phyloP scores from a whole-genome alignment of 2,797 vertebrate genomes.

The Eremophila alpestris region DNA sequence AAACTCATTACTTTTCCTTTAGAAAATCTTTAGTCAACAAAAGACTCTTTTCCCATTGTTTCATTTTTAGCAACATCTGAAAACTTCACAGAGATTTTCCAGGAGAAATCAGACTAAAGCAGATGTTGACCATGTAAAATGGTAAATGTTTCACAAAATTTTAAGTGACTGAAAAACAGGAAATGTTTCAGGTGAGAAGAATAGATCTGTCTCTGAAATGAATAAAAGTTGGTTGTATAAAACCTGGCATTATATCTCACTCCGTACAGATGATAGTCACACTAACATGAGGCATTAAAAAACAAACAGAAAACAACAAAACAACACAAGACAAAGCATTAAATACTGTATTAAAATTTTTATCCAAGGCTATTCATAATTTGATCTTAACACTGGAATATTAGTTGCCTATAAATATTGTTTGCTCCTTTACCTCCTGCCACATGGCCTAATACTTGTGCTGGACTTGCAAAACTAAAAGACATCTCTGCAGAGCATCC shows the following conservation, averaged over 20 bases:
- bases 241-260: neutral
- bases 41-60: neutral
- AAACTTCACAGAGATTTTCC: neutral
- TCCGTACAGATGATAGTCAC: neutral
- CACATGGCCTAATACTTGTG: neutral
- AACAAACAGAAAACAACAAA: neutral
- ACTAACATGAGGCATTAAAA: neutral
- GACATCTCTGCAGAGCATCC: neutral
- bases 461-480: neutral
- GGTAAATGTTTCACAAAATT: neutral
- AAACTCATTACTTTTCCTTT: neutral
- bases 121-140: neutral
- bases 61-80: neutral
- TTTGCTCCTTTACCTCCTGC: neutral
- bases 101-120: neutral
- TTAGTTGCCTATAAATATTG: neutral
- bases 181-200: neutral
- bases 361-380: neutral
- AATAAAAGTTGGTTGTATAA: neutral
- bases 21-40: neutral
- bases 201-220: neutral
- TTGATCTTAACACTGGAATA: neutral
- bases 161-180: neutral
- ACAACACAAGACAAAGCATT: neutral
- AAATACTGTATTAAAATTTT: neutral